Conservation (phyloP, 1,140 invertebrate genomes). For the Druon quercuslanigerum region DNA sequence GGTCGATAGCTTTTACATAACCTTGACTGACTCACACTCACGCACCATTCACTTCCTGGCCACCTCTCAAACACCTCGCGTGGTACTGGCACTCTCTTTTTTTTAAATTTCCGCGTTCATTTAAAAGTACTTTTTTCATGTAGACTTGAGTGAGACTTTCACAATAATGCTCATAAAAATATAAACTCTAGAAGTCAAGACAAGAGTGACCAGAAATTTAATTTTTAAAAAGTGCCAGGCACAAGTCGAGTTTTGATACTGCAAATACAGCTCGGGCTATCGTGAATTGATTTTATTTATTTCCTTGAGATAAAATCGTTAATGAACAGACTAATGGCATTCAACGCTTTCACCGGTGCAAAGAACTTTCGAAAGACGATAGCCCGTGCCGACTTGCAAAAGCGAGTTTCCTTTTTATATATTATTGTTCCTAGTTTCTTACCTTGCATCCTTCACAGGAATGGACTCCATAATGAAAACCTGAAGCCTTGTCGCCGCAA, state of each 20-base stretch:
- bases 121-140: background rate
- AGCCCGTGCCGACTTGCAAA: background rate
- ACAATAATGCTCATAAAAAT: background rate
- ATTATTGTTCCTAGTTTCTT: slow-evolving; percentile 68
- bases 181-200: background rate
- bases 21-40: slow-evolving; percentile 58
- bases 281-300: background rate
- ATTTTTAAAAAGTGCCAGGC: background rate
- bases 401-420: background rate
- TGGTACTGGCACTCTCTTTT: background rate
- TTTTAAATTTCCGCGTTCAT: background rate
- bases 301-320: background rate
- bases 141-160: background rate
- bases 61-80: slow-evolving; percentile 37
- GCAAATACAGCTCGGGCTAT: background rate
- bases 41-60: slow-evolving; percentile 58
- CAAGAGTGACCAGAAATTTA: background rate
- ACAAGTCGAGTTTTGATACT: background rate
- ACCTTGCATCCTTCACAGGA: slow-evolving; percentile 99
- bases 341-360: slow-evolving; percentile 35
- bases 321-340: slow-evolving; percentile 20
- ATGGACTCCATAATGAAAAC: slow-evolving; percentile 99
- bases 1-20: slow-evolving; percentile 57
- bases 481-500: slow-evolving; percentile 99
- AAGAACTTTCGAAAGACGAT: slow-evolving; percentile 26